Evolutionary conservation across 2,797 vertebrate genomes (phyloP).

Genomic region (Macroramphosus scolopax): DNA sequence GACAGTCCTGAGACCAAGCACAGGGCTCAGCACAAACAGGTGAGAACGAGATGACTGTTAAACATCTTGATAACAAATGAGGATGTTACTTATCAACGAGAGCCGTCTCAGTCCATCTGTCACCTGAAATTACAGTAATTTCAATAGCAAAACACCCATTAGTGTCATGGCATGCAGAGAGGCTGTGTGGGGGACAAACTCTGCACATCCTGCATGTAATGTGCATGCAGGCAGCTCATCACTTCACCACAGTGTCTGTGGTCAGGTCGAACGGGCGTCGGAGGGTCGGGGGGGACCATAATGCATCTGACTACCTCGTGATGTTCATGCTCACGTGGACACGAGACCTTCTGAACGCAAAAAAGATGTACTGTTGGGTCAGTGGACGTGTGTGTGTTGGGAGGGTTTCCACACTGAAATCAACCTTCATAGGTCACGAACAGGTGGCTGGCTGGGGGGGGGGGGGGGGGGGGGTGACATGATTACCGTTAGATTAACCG

Average conservation of each 20-base stretch:
- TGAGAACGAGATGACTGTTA: too few relatives aligned
- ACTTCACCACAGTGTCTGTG: constrained; percentile 51
- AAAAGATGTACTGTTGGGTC: too few relatives aligned
- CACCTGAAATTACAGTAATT: constrained; percentile 24
- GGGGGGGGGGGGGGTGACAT: too few relatives aligned
- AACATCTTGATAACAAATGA: too few relatives aligned
- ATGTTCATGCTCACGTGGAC: neutral
- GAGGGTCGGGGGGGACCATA: constrained; percentile 34
- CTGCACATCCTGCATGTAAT: constrained; percentile 51
- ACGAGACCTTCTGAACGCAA: too few relatives aligned
- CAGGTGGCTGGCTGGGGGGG: too few relatives aligned
- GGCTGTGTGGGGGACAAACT: constrained; percentile 34
- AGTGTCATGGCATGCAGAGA: constrained; percentile 14
- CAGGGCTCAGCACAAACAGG: constrained; percentile 90
- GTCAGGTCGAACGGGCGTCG: constrained; percentile 50
- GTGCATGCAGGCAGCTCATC: constrained; percentile 51
- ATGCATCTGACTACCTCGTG: constrained; percentile 43
- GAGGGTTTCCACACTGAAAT: too few relatives aligned
- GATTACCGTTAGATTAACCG: constrained; percentile 5
- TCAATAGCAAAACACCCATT: constrained; percentile 32
- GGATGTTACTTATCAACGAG: constrained; percentile 1
- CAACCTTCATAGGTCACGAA: too few relatives aligned
- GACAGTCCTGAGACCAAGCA: constrained; percentile 97
- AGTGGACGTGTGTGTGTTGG: too few relatives aligned
- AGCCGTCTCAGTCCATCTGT: neutral